Evolutionary conservation across 2,113 vertebrate species (phyloP).

Genomic region (Galeopterus variegatus): DNA sequence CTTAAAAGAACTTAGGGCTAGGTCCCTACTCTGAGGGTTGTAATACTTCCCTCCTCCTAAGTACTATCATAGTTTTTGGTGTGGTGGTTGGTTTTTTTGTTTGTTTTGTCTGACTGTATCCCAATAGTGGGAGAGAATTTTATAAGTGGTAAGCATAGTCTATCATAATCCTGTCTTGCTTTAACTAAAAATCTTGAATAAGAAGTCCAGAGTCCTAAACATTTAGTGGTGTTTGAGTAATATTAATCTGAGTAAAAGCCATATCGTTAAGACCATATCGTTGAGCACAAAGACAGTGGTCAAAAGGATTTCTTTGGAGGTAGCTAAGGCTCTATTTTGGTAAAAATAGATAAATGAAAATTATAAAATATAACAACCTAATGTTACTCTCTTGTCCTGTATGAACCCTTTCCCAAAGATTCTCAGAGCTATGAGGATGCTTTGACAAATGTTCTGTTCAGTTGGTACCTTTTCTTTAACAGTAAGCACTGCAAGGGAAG

Average conservation of each 20-base stretch:
- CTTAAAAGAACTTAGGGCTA: background rate
- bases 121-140: background rate
- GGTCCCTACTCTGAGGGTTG: background rate
- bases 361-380: background rate
- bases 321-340: background rate
- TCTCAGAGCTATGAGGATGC: constrained; percentile 41
- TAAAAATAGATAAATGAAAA: constrained; percentile 47
- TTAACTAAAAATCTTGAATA: constrained; percentile 55
- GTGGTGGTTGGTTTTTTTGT: background rate
- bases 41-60: background rate
- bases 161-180: background rate
- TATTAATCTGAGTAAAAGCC: constrained; percentile 49
- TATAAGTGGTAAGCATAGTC: background rate
- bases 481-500: background rate
- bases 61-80: background rate
- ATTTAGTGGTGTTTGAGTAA: constrained; percentile 42
- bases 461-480: constrained; percentile 39
- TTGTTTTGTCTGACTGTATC: background rate
- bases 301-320: constrained; percentile 48
- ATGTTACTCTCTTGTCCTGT: background rate
- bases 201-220: constrained; percentile 2
- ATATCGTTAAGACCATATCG: background rate
- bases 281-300: background rate
- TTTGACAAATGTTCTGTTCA: background rate
- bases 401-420: background rate